Evolutionary conservation across 2,113 vertebrate genomes (phyloP), one percentile per base, ranked within the genome.

Genomic region (Egretta garzetta): DNA sequence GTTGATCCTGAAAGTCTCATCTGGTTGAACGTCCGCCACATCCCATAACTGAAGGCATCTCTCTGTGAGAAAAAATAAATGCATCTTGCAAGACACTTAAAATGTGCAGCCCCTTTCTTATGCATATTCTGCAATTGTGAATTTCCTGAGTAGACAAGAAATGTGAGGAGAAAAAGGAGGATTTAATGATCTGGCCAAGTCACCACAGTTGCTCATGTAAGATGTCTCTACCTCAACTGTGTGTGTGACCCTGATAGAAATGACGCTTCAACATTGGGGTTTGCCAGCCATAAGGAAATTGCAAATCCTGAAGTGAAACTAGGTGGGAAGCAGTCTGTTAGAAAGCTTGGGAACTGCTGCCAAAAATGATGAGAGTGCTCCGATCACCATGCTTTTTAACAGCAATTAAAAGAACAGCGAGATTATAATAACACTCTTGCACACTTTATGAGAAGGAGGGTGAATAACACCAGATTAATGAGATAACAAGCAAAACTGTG

Each of bases 241-340:
- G 0, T 3, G 2, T 47, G n/a, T 63, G 72, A 92, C 59, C 37
- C 80, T 77, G 37, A n/a, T 1, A 84, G 64, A 94, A 93, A 81
- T 52, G 64, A 89, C 93, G 80, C 84, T 93, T 80, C 64, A 89
- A 41, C 30, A 63, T 24, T 28, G 23, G 43, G 55, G 35, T 9
- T 73, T 91, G 74, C 58, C 77, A 96, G 43, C 26, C 28, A 63
- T 59, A 52, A 20, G 33, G 32, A 71, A 91, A 89, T 81, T 47
- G 67, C 47, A 80, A 91, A 93, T 73, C 41, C 43, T 94, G 70
- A 91, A 85, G 77, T 87, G 80, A 96, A 89, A 75, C 52, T 84
- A 95, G 73, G 86, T 93, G 89, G 84, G 39, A 91, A 70, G 9
- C 43, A 60, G 35, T 13, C 60, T 72, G 55, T n/a, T 76, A 68